Evolutionary conservation across 2,888 invertebrate genomes (phyloP), one percentile per base, ranked within the genome.

Genomic region (Eupithecia exiguata): DNA sequence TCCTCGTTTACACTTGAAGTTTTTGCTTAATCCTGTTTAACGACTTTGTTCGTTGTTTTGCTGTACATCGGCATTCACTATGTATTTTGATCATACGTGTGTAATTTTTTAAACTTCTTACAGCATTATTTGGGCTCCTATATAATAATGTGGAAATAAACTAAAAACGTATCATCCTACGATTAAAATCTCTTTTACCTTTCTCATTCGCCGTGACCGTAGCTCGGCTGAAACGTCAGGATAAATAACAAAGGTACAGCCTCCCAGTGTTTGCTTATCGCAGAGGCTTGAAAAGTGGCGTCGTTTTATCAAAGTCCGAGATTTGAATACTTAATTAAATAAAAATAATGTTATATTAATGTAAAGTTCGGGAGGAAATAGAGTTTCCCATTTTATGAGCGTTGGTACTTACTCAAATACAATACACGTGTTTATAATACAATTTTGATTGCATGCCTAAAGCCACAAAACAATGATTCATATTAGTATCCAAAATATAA

Each of bases 171-270:
- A 5, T 58, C 14, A 25, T 58, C 58, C 25, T 5, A 25, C 12
- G 12, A 25, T 58, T 58, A 58, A n/a, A 58, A 58, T 58, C 58
- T 0, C 58, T 58, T 58, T 58, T 25, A 58, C 58, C 58, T 58
- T 58, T 58, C 58, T 58, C 58, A 58, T 58, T 58, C 21, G 5
- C 58, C 25, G 25, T 14, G 58, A 58, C 58, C 21, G 5, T 25
- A 58, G 12, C 25, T 25, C 58, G 5, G 14, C 14, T 9, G 5
- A 58, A 58, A 58, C 14, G 58, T 58, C 58, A 58, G 25, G 21
- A 25, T 25, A 25, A 58, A 25, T 58, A 58, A 58, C 58, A 25
- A 25, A 25, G 58, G 58, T 25, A 25, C 21, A 58, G 25, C 25
- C 14, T 1, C 5, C 25, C 21, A 58, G 14, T 58, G 58, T 58